These are phyloP conservation scores for Formica aserva DNA, from an alignment of 2,888 invertebrate species.

Conservation along the genomic window DNA sequence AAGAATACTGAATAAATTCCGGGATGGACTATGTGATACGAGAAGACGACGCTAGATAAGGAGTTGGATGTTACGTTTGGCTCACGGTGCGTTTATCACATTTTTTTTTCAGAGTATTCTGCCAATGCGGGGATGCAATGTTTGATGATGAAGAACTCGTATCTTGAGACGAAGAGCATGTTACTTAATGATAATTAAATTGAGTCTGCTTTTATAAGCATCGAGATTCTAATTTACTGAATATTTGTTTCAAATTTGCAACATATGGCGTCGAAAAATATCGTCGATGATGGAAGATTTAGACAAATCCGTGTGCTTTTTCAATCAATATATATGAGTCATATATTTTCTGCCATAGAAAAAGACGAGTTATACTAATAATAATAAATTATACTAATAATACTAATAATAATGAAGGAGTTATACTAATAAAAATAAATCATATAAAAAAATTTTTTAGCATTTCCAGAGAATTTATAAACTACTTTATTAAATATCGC, in stretches of 20 bases:
- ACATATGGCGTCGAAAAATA: slow-evolving; percentile 16
- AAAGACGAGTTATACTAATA: background rate
- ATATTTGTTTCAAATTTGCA: slow-evolving; percentile 1
- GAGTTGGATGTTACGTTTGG: slow-evolving; percentile 24
- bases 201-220: background rate
- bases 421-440: background rate
- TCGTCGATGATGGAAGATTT: slow-evolving; percentile 15
- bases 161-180: background rate
- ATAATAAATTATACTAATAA: background rate
- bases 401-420: background rate
- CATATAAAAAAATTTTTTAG: background rate
- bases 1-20: background rate
- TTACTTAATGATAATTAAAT: background rate
- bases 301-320: slow-evolving; percentile 19
- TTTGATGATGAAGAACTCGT: background rate
- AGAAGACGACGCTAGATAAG: slow-evolving; percentile 16
- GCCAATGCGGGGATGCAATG: background rate
- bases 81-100: slow-evolving; percentile 32
- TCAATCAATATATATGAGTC: slow-evolving; percentile 23
- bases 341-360: background rate
- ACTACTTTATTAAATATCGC: background rate
- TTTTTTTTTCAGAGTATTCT: background rate
- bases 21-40: slow-evolving; percentile 36
- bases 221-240: background rate
- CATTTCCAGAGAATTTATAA: background rate